These are phyloP conservation scores for Nanger granti DNA, from an alignment of 2,113 vertebrate genomes.

Conservation along the genomic window DNA sequence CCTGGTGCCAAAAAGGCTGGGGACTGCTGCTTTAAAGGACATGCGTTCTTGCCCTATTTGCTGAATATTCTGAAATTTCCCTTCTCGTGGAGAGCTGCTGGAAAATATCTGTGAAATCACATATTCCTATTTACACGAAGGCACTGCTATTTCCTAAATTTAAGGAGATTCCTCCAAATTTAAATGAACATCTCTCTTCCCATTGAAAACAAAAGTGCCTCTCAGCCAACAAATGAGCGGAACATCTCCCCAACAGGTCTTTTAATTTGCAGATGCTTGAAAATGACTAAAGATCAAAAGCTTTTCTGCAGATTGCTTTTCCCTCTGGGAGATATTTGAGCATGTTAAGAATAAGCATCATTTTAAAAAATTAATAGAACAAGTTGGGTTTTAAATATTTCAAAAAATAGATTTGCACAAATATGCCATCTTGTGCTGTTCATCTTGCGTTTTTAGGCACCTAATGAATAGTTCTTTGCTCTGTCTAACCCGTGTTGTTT, in stretches of 20 bases:
- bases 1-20: neutral
- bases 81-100: neutral
- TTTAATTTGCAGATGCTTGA: conserved; percentile 59
- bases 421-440: conserved; percentile 5
- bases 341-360: conserved; percentile 47
- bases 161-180: conserved; percentile 23
- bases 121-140: neutral
- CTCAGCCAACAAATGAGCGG: conserved; percentile 43
- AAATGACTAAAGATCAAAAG: conserved; percentile 53
- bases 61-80: conserved; percentile 8
- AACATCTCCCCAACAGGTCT: conserved; percentile 51
- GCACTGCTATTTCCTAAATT: conserved; percentile 32
- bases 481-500: neutral
- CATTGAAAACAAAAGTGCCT: conserved; percentile 52
- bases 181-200: conserved; percentile 34
- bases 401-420: conserved; percentile 28
- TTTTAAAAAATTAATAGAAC: conserved; percentile 49
- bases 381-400: conserved; percentile 52
- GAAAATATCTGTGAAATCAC: neutral
- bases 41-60: neutral
- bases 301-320: conserved; percentile 41
- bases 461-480: neutral
- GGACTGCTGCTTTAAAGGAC: neutral
- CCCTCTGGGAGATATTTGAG: conserved; percentile 41
- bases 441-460: conserved; percentile 3